Conservation (phyloP, 2,113 vertebrate species). For the Lynx canadensis region DNA sequence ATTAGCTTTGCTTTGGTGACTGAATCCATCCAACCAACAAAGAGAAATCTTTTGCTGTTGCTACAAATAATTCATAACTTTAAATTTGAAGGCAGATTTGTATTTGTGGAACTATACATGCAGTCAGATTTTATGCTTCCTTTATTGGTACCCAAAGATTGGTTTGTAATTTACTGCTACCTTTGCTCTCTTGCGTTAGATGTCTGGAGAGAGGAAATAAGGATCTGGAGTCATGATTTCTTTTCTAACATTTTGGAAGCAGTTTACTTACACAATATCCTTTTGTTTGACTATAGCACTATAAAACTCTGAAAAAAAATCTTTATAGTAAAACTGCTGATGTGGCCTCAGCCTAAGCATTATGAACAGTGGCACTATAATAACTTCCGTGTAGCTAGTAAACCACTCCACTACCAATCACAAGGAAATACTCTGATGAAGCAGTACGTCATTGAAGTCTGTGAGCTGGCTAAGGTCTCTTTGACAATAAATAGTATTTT, state of each 20-base stretch:
- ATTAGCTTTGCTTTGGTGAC: slow-evolving; percentile 39
- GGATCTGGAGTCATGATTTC: slow-evolving; percentile 11
- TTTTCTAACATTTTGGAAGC: slow-evolving; percentile 45
- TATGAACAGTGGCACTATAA: neutral
- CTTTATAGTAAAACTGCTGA: neutral
- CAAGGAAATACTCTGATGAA: neutral
- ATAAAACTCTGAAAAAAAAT: neutral
- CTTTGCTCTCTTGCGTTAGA: neutral
- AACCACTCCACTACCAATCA: neutral
- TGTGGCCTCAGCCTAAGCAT: slow-evolving; percentile 5
- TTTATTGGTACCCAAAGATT: slow-evolving; percentile 48
- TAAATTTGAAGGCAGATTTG: neutral
- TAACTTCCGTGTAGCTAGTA: neutral
- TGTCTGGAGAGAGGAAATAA: slow-evolving; percentile 56
- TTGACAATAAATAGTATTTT: neutral
- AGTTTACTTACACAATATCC: slow-evolving; percentile 41
- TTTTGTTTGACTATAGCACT: neutral
- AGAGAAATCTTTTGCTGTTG: neutral
- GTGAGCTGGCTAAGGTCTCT: neutral
- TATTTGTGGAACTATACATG: neutral
- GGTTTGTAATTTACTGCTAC: slow-evolving; percentile 35
- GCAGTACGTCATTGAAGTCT: neutral
- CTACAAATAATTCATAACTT: neutral
- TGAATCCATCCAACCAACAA: neutral
- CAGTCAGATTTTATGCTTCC: slow-evolving; percentile 22